Conservation (phyloP, 2,888 invertebrate genomes). For the Isotomurus palustris region DNA sequence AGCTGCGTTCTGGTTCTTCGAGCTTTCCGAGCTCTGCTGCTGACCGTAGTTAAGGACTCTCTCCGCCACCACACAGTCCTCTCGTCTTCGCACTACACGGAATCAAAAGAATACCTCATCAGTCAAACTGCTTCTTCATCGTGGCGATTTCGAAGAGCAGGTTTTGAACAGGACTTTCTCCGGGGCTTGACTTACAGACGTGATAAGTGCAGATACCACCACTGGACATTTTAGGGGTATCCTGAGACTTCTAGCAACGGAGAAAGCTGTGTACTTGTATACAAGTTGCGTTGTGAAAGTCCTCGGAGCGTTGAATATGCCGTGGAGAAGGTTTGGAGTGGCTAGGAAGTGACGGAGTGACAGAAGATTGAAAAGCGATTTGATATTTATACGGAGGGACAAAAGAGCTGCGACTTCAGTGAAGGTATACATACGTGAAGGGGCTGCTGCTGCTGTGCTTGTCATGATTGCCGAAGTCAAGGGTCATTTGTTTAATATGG, state of each 20-base stretch:
- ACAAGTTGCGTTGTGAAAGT: neutral
- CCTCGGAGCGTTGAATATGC: too few relatives aligned
- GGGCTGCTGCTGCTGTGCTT: constrained; percentile 1
- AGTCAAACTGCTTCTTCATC: neutral
- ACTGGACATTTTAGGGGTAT: constrained; percentile 19
- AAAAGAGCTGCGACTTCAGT: too few relatives aligned
- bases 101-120: constrained; percentile 1
- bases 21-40: constrained; percentile 25
- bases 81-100: constrained; percentile 40
- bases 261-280: neutral
- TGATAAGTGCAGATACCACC: constrained; percentile 31
- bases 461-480: constrained; percentile 44
- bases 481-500: constrained; percentile 47
- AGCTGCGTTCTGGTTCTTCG: neutral
- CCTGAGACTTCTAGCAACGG: neutral
- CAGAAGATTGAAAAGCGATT: neutral
- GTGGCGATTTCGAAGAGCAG: too few relatives aligned
- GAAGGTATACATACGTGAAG: neutral
- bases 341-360: constrained; percentile 1
- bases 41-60: constrained; percentile 31
- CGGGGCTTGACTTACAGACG: constrained; percentile 21
- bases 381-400: constrained; percentile 9
- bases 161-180: too few relatives aligned
- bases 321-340: too few relatives aligned
- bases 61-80: constrained; percentile 42